Evolutionary conservation across 1,140 invertebrate genomes (phyloP), one percentile per base, ranked within the genome.

Genomic region (Achatina immaculata): DNA sequence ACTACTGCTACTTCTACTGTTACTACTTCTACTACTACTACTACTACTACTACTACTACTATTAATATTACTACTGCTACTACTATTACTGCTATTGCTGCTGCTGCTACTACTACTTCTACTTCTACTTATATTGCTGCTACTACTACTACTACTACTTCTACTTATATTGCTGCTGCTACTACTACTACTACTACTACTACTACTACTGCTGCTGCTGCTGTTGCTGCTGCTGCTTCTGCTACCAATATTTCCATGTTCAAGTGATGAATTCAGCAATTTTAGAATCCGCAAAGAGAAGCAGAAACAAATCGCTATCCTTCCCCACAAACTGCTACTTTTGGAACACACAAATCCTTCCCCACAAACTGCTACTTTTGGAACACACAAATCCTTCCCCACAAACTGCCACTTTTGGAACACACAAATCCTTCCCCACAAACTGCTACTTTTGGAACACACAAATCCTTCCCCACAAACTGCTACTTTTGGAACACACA

Each of bases 101-200:
- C 28, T 9, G 34, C 66, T 69, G 34, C 66, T 69, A 42, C 21
- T 55, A 55, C 6, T 55, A 55, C 6, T 55, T 4, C 21, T 55
- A 55, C 43, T 45, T 9, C 7, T 9, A 45, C 43, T 45, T 7
- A 7, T 19, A 45, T 45, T n/a, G 24, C 62, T n/a, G 24, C 62
- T 66, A 24, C 62, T n/a, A 66, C 62, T 66, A 66, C 62, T n/a
- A 45, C 43, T 45, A 19, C 19, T 45, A 45, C 43, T 45, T 9
- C 7, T 9, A 45, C 43, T 45, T 7, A 7, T 19, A 45, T 45
- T n/a, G 24, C 62, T n/a, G 24, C 62, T 66, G 62, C 62, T n/a
- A 66, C 62, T 66, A 66, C 62, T n/a, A 66, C 62, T 66, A 66
- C 24, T n/a, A 66, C 62, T 66, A n/a, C 62, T 66, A 66, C 62